These are phyloP conservation scores for Pseudococcus longispinus DNA, from an alignment of 2,888 invertebrate genomes.

Conservation along the genomic window DNA sequence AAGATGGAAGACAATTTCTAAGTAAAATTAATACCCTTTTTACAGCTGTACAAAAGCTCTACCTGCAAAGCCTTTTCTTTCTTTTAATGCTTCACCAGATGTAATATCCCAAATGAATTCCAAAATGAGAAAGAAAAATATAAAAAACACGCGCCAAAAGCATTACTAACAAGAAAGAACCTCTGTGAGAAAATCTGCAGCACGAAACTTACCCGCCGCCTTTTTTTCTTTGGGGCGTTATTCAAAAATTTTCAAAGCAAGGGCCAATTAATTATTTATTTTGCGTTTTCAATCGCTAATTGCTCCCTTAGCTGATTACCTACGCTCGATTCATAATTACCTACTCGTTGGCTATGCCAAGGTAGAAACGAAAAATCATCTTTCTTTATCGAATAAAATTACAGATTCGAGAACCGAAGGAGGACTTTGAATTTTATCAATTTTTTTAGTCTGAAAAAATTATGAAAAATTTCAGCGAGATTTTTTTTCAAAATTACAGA, in stretches of 20 bases:
- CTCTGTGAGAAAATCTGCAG: not conserved
- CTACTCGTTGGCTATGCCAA: not conserved
- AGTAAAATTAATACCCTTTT: constrained; percentile 13
- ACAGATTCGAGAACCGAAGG: too few species aligned
- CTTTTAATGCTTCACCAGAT: constrained; percentile 9
- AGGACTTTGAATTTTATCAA: not conserved
- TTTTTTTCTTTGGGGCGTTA: not conserved
- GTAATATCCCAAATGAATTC: constrained; percentile 26
- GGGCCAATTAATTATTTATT: not conserved
- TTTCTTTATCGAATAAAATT: too few species aligned
- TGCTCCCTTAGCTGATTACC: not conserved
- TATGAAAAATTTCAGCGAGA: not conserved
- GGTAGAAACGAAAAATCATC: too few species aligned
- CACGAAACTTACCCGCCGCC: not conserved
- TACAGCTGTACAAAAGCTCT: not conserved
- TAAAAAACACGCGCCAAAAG: not conserved
- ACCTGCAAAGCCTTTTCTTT: not conserved
- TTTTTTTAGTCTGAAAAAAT: not conserved
- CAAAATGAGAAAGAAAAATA: constrained; percentile 2
- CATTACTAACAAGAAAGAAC: not conserved
- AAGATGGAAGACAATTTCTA: constrained; percentile 13
- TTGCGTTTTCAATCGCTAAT: not conserved
- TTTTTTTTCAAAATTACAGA: too few species aligned
- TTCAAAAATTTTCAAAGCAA: not conserved
- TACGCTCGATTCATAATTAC: not conserved